A percentile compares a stretch with the other conserved stretches of the same genome.
Evolutionary conservation across 2,113 vertebrate genomes (phyloP).

Genomic region (Alosa alosa): DNA sequence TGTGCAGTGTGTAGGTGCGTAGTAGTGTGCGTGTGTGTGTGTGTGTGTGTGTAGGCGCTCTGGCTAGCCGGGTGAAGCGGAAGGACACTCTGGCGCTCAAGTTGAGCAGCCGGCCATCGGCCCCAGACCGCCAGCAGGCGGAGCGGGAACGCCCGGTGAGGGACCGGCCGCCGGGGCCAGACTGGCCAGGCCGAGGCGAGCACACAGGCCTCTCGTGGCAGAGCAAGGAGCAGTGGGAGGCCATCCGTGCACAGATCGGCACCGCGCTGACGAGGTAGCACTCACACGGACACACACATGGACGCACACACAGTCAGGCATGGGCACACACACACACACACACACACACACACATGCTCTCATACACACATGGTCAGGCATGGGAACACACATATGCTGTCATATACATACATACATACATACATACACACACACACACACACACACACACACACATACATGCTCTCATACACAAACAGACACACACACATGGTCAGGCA

Average conservation of each 20-base stretch:
- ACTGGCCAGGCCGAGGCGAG: slow-evolving; percentile 66
- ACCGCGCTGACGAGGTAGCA: slow-evolving; percentile 85
- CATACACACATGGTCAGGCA: background rate
- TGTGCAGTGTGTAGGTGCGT: slow-evolving; percentile 28
- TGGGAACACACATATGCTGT: background rate
- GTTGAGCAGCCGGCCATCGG: slow-evolving; percentile 76
- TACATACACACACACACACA: too few species aligned
- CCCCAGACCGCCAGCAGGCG: slow-evolving; percentile 66
- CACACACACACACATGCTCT: background rate
- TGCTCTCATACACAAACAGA: background rate
- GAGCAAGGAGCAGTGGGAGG: slow-evolving; percentile 95
- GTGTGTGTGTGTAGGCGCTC: slow-evolving; percentile 69
- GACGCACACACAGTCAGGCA: background rate
- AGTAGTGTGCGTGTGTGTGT: slow-evolving; percentile 18
- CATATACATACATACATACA: background rate
- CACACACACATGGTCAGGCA: background rate
- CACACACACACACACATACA: background rate
- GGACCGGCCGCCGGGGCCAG: slow-evolving; percentile 60
- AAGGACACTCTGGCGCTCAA: slow-evolving; percentile 97
- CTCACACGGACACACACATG: background rate
- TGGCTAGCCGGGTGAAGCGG: slow-evolving; percentile 93
- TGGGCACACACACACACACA: background rate
- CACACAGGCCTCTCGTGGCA: slow-evolving; percentile 84
- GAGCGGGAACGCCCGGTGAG: slow-evolving; percentile 54
- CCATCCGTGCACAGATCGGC: slow-evolving; percentile 93